Conservation (phyloP, 2,888 invertebrate species). For the Stenolophus ochropezus region DNA sequence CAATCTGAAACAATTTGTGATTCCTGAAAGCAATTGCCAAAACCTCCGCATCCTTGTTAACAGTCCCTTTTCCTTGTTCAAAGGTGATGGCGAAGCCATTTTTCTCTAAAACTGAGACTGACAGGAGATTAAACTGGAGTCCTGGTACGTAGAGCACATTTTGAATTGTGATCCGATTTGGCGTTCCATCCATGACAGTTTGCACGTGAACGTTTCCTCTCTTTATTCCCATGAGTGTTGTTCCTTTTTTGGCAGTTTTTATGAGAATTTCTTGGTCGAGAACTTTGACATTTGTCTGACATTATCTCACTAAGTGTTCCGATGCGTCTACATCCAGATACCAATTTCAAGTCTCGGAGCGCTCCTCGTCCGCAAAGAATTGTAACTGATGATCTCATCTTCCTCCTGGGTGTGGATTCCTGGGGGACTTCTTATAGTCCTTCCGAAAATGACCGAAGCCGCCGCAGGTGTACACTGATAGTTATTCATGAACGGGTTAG, state of each 20-base stretch:
- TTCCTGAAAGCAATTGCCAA: no score
- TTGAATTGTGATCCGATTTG: constrained; percentile 55
- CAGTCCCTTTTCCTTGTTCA: no score
- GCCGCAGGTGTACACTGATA: no score
- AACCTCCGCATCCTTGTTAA: background rate
- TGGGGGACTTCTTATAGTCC: background rate
- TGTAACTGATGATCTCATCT: background rate
- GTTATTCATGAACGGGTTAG: background rate
- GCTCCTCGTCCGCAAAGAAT: constrained; percentile 49
- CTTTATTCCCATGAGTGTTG: constrained; percentile 66
- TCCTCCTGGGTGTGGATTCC: background rate
- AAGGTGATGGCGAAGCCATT: no score
- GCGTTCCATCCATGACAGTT: no score
- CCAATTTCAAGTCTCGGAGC: no score
- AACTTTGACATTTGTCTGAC: background rate
- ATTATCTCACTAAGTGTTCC: constrained; percentile 62
- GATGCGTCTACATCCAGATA: no score
- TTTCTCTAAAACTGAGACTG: no score
- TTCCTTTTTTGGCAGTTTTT: constrained; percentile 66
- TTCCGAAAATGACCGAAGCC: background rate
- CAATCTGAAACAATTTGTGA: constrained; percentile 57
- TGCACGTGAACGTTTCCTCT: constrained; percentile 62
- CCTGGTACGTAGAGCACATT: constrained; percentile 62
- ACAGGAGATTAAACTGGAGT: constrained; percentile 57
- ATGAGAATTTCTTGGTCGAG: constrained; percentile 66